Conservation (phyloP, 2,113 vertebrate genomes). For the Phylloscopus trochilus region DNA sequence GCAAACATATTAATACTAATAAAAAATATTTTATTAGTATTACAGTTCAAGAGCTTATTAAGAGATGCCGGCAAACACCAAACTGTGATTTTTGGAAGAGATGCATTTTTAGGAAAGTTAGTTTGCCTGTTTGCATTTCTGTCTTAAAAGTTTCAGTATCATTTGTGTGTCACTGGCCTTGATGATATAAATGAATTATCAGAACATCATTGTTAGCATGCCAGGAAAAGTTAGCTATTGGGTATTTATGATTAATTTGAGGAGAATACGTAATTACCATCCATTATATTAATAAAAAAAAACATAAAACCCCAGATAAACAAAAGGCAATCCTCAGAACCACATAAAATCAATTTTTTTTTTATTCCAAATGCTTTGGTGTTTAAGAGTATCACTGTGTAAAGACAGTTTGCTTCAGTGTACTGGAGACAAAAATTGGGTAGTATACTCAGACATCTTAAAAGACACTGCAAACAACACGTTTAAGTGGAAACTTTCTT, state of each 20-base stretch:
- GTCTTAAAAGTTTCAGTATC: not conserved
- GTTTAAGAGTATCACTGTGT: not conserved
- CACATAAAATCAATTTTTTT: not conserved
- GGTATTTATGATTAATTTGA: slow-evolving; percentile 36
- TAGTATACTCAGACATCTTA: not conserved
- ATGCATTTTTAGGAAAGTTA: not conserved
- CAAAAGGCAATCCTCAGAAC: not conserved
- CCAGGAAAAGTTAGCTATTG: not conserved
- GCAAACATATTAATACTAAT: no score
- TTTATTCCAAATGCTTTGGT: not conserved
- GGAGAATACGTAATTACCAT: not conserved
- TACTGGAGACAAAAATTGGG: not conserved
- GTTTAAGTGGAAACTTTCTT: not conserved
- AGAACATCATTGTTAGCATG: not conserved
- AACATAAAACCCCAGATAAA: not conserved
- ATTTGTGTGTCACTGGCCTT: not conserved
- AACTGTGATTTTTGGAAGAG: not conserved
- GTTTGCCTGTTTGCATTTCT: not conserved
- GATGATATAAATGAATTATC: slow-evolving; percentile 7
- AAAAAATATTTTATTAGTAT: not conserved
- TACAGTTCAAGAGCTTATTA: not conserved
- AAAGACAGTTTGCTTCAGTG: not conserved
- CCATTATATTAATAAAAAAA: slow-evolving; percentile 1
- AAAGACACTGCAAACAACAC: not conserved
- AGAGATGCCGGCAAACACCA: not conserved